Evolutionary conservation across 2,888 invertebrate species (phyloP).

Genomic region (Campaea margaritaria): DNA sequence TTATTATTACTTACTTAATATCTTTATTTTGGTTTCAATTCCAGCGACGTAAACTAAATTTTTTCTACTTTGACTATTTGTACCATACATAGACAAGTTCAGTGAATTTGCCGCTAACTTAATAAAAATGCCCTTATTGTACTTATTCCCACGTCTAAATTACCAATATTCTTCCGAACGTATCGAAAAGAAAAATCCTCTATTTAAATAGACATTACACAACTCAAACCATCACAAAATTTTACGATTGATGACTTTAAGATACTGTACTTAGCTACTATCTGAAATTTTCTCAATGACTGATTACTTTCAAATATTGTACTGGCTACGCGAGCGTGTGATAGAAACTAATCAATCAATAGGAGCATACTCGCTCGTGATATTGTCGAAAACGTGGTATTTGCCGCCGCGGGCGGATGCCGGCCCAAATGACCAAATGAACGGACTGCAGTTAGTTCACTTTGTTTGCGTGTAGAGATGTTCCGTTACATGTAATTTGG

Average conservation of each 20-base stretch:
- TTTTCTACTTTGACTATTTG: too few relatives aligned
- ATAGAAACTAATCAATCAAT: constrained; percentile 30
- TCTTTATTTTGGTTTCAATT: too few relatives aligned
- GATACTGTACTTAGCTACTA: constrained; percentile 2
- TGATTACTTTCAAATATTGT: constrained; percentile 11
- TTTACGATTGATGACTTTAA: constrained; percentile 4
- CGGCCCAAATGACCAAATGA: constrained; percentile 25
- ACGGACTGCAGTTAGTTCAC: constrained; percentile 11
- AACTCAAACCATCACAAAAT: too few relatives aligned
- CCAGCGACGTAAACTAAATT: too few relatives aligned
- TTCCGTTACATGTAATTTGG: constrained; percentile 18
- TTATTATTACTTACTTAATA: too few relatives aligned
- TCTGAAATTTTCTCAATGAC: background rate
- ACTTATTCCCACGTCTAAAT: background rate
- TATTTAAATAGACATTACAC: too few relatives aligned
- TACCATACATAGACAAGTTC: too few relatives aligned
- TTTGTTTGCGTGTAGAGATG: constrained; percentile 17
- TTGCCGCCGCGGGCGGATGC: constrained; percentile 26
- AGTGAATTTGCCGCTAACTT: too few relatives aligned
- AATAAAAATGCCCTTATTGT: too few relatives aligned
- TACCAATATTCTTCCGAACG: background rate
- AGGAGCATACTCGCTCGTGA: constrained; percentile 12
- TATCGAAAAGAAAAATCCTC: too few relatives aligned
- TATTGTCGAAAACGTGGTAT: constrained; percentile 11
- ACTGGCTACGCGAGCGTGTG: constrained; percentile 22